A percentile compares a stretch with the other conserved stretches of the same genome.
These are phyloP conservation scores for Cataglyphis livida DNA, from an alignment of 2,888 invertebrate genomes.

Conservation along the genomic window DNA sequence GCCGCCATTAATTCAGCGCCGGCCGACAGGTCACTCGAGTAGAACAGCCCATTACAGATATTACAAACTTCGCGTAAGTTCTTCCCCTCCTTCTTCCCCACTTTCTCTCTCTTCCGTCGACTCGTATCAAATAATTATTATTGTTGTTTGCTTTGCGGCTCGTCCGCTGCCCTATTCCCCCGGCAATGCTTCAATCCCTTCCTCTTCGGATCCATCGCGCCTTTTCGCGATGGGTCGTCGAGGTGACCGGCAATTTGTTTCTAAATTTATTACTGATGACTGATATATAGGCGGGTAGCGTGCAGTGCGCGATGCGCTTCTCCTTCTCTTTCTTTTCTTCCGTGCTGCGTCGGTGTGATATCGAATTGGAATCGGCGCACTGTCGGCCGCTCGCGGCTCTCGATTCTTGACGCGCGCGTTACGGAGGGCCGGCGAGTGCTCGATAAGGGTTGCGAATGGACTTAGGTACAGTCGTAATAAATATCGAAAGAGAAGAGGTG, in stretches of 20 bases:
- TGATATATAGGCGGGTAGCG: conserved; percentile 75
- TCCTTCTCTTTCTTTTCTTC: conserved; percentile 24
- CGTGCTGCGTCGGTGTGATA: conserved; percentile 71
- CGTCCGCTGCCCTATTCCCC: conserved; percentile 52
- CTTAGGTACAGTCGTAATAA: conserved; percentile 53
- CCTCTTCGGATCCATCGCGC: conserved; percentile 34
- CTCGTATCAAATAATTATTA: conserved; percentile 85
- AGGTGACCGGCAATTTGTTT: conserved; percentile 83
- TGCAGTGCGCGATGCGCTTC: conserved; percentile 45
- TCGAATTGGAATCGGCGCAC: conserved; percentile 80
- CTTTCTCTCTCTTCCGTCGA: conserved; percentile 34
- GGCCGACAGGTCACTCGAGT: conserved; percentile 85
- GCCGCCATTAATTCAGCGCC: conserved; percentile 84
- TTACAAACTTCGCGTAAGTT: conserved; percentile 77
- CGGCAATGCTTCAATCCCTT: conserved; percentile 30
- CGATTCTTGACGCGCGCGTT: conserved; percentile 35
- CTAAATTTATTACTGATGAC: conserved; percentile 85
- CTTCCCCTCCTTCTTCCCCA: conserved; percentile 1
- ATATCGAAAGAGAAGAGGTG: conserved; percentile 59
- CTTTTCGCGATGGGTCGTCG: conserved; percentile 69
- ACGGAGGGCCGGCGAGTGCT: conserved; percentile 16
- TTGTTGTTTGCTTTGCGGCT: conserved; percentile 85
- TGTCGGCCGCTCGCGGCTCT: conserved; percentile 48
- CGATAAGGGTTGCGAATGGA: conserved; percentile 52
- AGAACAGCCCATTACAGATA: conserved; percentile 85